A percentile compares a stretch with the other conserved stretches of the same genome.
Conservation (phyloP, 1,140 invertebrate species). For the Ceratosolen solmsi region DNA sequence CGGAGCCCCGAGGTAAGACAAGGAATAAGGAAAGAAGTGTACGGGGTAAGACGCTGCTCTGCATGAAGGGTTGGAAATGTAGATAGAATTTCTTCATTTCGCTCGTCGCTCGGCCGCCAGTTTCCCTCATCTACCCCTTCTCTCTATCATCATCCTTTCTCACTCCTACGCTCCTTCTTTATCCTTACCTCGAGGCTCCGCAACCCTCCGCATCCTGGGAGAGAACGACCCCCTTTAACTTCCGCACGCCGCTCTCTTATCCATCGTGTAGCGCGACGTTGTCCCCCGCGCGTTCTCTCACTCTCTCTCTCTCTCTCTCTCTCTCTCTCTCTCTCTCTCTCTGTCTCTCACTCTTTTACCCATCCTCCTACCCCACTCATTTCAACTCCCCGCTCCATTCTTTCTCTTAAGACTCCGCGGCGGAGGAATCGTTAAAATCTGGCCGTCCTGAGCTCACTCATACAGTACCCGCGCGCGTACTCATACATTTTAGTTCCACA, state of each 20-base stretch:
- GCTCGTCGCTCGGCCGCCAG: slow-evolving; percentile 64
- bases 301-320: slow-evolving; percentile 29
- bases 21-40: slow-evolving; percentile 55
- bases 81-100: slow-evolving; percentile 76
- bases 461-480: slow-evolving; percentile 41
- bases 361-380: slow-evolving; percentile 58
- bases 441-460: slow-evolving; percentile 66
- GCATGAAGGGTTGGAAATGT: slow-evolving; percentile 75
- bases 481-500: slow-evolving; percentile 3
- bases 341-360: slow-evolving; percentile 44
- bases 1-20: slow-evolving; percentile 29
- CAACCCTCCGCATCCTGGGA: slow-evolving; percentile 49
- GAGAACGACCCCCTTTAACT: slow-evolving; percentile 39
- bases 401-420: slow-evolving; percentile 75
- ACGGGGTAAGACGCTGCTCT: slow-evolving; percentile 65
- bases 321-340: slow-evolving; percentile 37
- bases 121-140: slow-evolving; percentile 55
- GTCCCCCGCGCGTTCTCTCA: slow-evolving; percentile 51
- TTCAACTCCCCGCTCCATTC: slow-evolving; percentile 66
- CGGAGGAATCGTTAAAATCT: slow-evolving; percentile 75
- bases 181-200: slow-evolving; percentile 43
- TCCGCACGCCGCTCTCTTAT: slow-evolving; percentile 33
- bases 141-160: slow-evolving; percentile 34
- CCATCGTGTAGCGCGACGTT: slow-evolving; percentile 49
- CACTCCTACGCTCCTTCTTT: slow-evolving; percentile 32